Base-by-base conservation (phyloP, 2,797 vertebrate genomes). In the Rhyacichthys aspro region DNA sequence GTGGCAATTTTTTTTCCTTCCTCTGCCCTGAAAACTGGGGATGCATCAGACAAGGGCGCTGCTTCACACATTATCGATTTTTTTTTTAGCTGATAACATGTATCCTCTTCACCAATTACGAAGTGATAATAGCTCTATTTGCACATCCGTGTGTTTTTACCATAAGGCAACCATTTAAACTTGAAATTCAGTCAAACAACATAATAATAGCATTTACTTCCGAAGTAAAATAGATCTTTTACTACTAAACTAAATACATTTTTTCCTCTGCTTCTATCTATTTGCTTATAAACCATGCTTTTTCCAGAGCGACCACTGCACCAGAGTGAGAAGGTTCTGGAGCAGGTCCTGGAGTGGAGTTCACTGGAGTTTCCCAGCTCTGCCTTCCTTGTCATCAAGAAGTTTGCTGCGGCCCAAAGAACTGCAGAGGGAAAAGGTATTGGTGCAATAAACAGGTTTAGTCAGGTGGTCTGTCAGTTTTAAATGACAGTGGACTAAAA, bases 331-430 rank as follows among this genome's bases (percentile, higher is more conserved):
- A 97, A 94, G 69, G 85, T 98, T 23, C 86, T 98, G 59, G 96
- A 98, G 71, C 96, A 97, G 82, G 92, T 98, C 56, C 90, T 99
- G 81, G 94, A 93, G 55, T 98, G 97, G 96, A 95, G 95, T 55
- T 74, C 88, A 1, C 82, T 98, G 70, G 92, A 95, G 7, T 93
- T 90, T 34, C 96, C 97, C 1, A 89, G 95, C 19, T 92, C 93
- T 28, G 96, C 96, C 8, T 96, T 93, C 70, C 91, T 99, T 18
- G 86, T 99, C 63, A 88, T 98, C 84, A 98, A 96, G 87, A 94
- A 86, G 73, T 94, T 96, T 74, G 61, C 90, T 55, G 86, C 74
- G n/a, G 73, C 67, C 42, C 83, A 75, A 74, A 68, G 41, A 54
- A 62, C 28, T 19, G 37, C 43, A n/a, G 69, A 53, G 34, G 59